Evolutionary conservation across 2,888 invertebrate genomes (phyloP).

Genomic region (Dione vanillae): DNA sequence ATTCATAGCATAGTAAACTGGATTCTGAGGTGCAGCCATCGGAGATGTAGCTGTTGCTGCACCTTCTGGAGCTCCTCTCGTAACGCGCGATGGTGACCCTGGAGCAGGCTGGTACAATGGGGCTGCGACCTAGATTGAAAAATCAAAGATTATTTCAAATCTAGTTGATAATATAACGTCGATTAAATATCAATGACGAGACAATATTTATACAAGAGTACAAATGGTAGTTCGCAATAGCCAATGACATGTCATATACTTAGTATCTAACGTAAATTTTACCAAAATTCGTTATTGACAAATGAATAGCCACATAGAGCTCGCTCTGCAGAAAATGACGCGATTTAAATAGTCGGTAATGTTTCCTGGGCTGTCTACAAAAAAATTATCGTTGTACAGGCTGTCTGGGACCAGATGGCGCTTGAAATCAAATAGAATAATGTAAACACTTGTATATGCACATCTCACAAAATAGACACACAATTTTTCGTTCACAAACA

Average conservation of each 20-base stretch:
- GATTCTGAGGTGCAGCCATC: conserved; percentile 75
- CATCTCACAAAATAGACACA: neutral
- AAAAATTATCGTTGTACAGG: neutral
- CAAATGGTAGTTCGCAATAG: neutral
- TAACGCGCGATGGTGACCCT: conserved; percentile 87
- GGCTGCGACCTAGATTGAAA: conserved; percentile 66
- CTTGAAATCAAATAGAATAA: conserved; percentile 7
- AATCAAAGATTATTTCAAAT: neutral
- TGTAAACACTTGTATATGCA: neutral
- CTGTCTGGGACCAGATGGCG: neutral
- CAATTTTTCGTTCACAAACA: neutral
- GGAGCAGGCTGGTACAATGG: conserved; percentile 81
- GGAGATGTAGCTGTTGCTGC: conserved; percentile 81
- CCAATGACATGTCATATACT: neutral
- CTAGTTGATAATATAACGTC: no score
- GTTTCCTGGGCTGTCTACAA: neutral
- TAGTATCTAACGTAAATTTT: neutral
- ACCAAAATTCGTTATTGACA: neutral
- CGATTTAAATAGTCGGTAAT: conserved; percentile 10
- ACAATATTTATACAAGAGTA: neutral
- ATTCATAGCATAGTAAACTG: conserved; percentile 93
- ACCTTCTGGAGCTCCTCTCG: conserved; percentile 88
- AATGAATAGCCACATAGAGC: neutral
- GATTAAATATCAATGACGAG: no score
- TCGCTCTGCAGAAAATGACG: conserved; percentile 2